Conservation (phyloP, 1,140 invertebrate genomes). For the Nasonia longicornis region DNA sequence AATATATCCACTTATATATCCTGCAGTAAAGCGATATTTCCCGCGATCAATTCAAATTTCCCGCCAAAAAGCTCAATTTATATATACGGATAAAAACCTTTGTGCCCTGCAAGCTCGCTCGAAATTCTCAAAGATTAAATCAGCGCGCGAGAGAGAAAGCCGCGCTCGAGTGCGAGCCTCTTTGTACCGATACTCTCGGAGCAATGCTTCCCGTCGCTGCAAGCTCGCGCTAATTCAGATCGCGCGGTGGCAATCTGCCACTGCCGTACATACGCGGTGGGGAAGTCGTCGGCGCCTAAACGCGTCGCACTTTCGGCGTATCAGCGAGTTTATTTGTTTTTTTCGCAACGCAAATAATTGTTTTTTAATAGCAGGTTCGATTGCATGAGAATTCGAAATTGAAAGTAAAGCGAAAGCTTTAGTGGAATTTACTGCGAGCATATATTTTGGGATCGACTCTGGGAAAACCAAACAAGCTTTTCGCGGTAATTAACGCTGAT, state of each 20-base stretch:
- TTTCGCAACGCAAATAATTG: not conserved
- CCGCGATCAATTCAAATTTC: constrained; percentile 15
- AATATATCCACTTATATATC: not conserved
- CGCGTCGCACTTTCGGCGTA: not conserved
- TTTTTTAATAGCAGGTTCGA: too few species aligned
- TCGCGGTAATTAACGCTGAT: too few species aligned
- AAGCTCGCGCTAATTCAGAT: not conserved
- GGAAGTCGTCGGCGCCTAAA: not conserved
- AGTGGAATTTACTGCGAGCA: too few species aligned
- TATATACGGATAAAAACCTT: not conserved
- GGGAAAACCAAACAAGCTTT: too few species aligned
- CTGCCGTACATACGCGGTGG: not conserved
- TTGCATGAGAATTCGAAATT: too few species aligned
- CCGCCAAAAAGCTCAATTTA: not conserved
- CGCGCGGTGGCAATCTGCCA: not conserved
- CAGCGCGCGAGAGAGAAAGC: not conserved
- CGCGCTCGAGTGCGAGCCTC: not conserved
- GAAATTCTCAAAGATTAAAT: not conserved
- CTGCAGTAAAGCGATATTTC: not conserved
- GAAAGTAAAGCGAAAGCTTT: too few species aligned
- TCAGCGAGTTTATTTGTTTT: not conserved
- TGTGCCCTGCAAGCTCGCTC: not conserved
- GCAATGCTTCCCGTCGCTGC: not conserved
- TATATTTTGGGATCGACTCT: too few species aligned
- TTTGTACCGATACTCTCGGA: not conserved